Evolutionary conservation across 2,888 invertebrate species (phyloP).

Genomic region (Nudaria mundana): DNA sequence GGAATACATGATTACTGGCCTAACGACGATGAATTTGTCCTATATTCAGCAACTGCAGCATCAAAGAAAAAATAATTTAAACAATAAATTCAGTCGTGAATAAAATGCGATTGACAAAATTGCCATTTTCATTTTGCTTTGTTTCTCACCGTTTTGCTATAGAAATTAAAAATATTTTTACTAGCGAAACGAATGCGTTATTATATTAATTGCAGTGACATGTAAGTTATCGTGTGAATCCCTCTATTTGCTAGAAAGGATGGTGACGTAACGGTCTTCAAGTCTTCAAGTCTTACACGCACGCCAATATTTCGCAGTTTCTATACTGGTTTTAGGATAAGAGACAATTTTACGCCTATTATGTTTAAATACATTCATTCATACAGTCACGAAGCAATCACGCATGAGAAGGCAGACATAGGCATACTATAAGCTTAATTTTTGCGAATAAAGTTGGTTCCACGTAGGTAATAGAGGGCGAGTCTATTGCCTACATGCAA

Average conservation of each 20-base stretch:
- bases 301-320: constrained; percentile 9
- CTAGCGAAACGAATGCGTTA: constrained; percentile 32
- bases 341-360: constrained; percentile 11
- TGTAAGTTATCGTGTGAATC: constrained; percentile 28
- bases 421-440: too few relatives aligned
- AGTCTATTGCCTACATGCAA: too few relatives aligned
- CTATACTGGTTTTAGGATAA: constrained; percentile 11
- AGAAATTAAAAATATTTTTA: constrained; percentile 24
- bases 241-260: constrained; percentile 28
- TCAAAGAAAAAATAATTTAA: neutral
- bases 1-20: constrained; percentile 5
- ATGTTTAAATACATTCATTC: too few relatives aligned
- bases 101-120: constrained; percentile 13
- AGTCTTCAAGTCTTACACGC: constrained; percentile 20
- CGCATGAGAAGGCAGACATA: too few relatives aligned
- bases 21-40: neutral
- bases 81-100: too few relatives aligned
- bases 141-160: constrained; percentile 20
- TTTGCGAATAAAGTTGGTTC: too few relatives aligned
- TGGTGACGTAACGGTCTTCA: constrained; percentile 26
- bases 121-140: constrained; percentile 13
- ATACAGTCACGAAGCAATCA: too few relatives aligned
- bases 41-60: neutral
- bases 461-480: too few relatives aligned
- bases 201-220: constrained; percentile 37